Base-by-base conservation (phyloP, 2,113 vertebrate species). In the Oxyura jamaicensis region DNA sequence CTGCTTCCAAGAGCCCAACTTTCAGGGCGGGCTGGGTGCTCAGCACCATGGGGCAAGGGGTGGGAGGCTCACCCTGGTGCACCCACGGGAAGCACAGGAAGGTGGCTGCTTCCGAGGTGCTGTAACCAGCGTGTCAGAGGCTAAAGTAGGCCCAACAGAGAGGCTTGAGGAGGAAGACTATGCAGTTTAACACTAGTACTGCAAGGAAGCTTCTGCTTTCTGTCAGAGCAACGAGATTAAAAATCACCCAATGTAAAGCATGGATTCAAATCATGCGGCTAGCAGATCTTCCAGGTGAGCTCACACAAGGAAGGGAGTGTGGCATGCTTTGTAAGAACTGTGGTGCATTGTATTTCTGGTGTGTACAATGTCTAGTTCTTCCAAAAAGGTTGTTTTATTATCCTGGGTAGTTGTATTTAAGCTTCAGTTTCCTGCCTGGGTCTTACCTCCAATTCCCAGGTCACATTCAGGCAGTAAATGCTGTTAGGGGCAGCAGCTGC, bases 231-330 rank as follows among this genome's bases (percentile, higher is more conserved):
- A 25, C 11, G 6, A 10, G 33, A 67, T n/a, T 41, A 41, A 39
- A 63, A 10, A 19, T n/a, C 31, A 13, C 6, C 18, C 3, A 13
- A 48, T 46, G 41, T 29, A 59, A 89, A 52, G 42, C 2, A 7
- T 58, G 18, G 60, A 26, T 66, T 85, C 19, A 58, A 56, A 56
- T 73, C 6, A 5, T n/a, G 36, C 67, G 48, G 18, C 65, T 68
- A 26, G 14, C 18, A 9, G 0, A 5, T 18, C 58, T 85, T 84
- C 46, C 25, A 58, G 77, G 59, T 36, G 65, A 71, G 53, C 59
- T 86, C 11, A 2, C 31, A 3, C 16, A 35, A 48, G 44, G 42
- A 31, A 10, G 16, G 13, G 0, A 0, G 39, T 11, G 53, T 21
- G 58, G 26, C 35, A 46, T 15, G 8, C 62, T 68, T 41, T 36